These are phyloP conservation scores for Lycia hirtaria DNA, from an alignment of 2,888 invertebrate genomes.

Conservation along the genomic window DNA sequence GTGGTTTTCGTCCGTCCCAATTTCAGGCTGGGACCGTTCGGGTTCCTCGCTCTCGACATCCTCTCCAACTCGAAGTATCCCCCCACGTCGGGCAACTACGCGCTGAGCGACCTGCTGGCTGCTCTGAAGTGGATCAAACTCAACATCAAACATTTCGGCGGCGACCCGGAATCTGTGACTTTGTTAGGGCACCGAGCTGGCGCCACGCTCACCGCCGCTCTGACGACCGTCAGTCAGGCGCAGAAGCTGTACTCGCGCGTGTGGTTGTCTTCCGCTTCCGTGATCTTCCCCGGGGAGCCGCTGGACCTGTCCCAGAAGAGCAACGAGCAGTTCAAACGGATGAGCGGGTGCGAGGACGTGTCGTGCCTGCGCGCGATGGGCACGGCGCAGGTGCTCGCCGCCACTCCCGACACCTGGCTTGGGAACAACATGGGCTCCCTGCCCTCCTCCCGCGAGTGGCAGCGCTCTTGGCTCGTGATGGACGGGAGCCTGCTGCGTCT, in stretches of 20 bases:
- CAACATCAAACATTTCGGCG: constrained; percentile 94
- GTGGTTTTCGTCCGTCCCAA: constrained; percentile 95
- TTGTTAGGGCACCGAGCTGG: constrained; percentile 94
- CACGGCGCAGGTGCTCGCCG: constrained; percentile 86
- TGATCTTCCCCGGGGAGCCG: constrained; percentile 88
- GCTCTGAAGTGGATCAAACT: constrained; percentile 92
- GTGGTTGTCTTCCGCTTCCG: constrained; percentile 93
- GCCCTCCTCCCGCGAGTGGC: constrained; percentile 86
- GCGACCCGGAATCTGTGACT: constrained; percentile 91
- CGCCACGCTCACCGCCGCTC: constrained; percentile 92
- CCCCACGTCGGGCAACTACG: constrained; percentile 93
- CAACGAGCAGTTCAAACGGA: constrained; percentile 86
- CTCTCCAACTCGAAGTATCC: constrained; percentile 90
- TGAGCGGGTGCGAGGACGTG: constrained; percentile 83
- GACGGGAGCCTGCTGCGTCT: constrained; percentile 89
- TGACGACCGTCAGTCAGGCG: constrained; percentile 86
- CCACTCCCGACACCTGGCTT: constrained; percentile 90
- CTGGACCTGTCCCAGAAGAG: constrained; percentile 86
- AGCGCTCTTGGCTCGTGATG: constrained; percentile 91
- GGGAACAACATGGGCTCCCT: constrained; percentile 86
- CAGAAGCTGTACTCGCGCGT: constrained; percentile 90
- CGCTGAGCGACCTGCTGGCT: constrained; percentile 91
- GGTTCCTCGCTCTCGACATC: constrained; percentile 91
- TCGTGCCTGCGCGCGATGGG: constrained; percentile 84
- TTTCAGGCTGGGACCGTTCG: constrained; percentile 91